phyloP scores from a whole-genome alignment of 2,888 invertebrate genomes.

The Eledone cirrhosa region DNA sequence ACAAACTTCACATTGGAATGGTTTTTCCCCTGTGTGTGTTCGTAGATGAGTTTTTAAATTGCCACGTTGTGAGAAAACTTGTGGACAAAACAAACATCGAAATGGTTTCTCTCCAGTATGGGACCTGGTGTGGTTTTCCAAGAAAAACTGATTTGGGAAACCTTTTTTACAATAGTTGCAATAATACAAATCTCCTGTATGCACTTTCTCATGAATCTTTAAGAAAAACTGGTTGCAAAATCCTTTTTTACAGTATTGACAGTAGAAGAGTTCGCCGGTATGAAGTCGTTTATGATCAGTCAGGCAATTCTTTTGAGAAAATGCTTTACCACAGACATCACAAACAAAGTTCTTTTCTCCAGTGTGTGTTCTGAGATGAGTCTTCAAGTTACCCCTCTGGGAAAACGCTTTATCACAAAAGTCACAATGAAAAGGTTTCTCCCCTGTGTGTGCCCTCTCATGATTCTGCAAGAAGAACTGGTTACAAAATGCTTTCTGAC shows the following conservation, averaged over 20 bases:
- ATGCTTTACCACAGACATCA: slow-evolving; percentile 15
- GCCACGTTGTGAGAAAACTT: background rate
- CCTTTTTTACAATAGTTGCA: slow-evolving; percentile 20
- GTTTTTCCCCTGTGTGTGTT: slow-evolving; percentile 17
- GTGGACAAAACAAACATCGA: slow-evolving; percentile 1
- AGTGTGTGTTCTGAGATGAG: slow-evolving; percentile 9
- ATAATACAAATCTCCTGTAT: slow-evolving; percentile 16
- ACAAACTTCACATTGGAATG: slow-evolving; percentile 19
- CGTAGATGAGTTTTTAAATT: slow-evolving; percentile 15
- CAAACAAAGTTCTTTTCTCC: slow-evolving; percentile 15
- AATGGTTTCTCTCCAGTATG: slow-evolving; percentile 23
- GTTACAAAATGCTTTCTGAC: slow-evolving; percentile 14
- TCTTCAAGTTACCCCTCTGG: slow-evolving; percentile 8
- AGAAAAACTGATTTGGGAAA: slow-evolving; percentile 12
- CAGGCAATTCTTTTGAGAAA: slow-evolving; percentile 22
- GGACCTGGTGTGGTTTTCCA: slow-evolving; percentile 14
- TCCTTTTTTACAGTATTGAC: slow-evolving; percentile 14
- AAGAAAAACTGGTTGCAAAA: slow-evolving; percentile 21
- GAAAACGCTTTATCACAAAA: slow-evolving; percentile 16
- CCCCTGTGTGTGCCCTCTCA: slow-evolving; percentile 7
- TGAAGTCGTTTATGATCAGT: slow-evolving; percentile 12
- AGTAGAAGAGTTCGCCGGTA: slow-evolving; percentile 10
- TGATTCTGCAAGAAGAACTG: slow-evolving; percentile 19
- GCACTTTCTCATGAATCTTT: slow-evolving; percentile 20
- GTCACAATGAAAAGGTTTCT: slow-evolving; percentile 19